A percentile compares a stretch with the other conserved stretches of the same genome.
These are phyloP conservation scores for Xiphophorus maculatus DNA, from an alignment of 2,113 vertebrate species.

Conservation along the genomic window DNA sequence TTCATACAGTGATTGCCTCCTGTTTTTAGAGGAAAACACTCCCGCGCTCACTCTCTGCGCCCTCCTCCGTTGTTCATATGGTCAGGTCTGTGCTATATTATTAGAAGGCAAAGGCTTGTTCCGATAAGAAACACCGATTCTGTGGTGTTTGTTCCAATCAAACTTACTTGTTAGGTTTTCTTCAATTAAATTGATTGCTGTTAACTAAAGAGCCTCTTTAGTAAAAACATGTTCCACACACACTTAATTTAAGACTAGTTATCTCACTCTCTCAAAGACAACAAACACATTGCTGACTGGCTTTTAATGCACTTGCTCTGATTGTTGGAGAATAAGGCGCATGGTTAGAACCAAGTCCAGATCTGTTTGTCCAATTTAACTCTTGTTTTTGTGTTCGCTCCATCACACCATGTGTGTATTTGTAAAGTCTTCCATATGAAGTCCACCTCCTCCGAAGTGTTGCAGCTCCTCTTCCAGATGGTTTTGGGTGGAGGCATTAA, in stretches of 20 bases:
- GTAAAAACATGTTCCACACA: slow-evolving; percentile 40
- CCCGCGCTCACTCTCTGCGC: slow-evolving; percentile 32
- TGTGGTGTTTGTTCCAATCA: slow-evolving; percentile 9
- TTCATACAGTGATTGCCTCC: slow-evolving; percentile 41
- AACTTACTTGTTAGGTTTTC: slow-evolving; percentile 1
- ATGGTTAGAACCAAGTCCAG: slow-evolving; percentile 19
- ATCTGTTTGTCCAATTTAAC: slow-evolving; percentile 9
- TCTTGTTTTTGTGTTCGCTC: slow-evolving; percentile 6
- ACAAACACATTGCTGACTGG: slow-evolving; percentile 35
- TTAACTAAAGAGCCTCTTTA: slow-evolving; percentile 21
- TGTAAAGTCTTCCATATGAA: slow-evolving; percentile 75
- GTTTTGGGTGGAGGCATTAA: slow-evolving; percentile 32
- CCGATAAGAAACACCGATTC: neutral
- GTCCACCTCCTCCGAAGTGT: slow-evolving; percentile 31
- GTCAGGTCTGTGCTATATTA: slow-evolving; percentile 46
- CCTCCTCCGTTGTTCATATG: slow-evolving; percentile 62
- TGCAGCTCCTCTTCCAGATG: slow-evolving; percentile 47
- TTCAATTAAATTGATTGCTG: slow-evolving; percentile 6
- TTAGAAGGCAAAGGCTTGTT: slow-evolving; percentile 20
- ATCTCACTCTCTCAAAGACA: slow-evolving; percentile 59
- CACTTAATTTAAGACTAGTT: slow-evolving; percentile 43
- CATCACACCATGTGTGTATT: slow-evolving; percentile 58
- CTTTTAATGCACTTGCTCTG: slow-evolving; percentile 35
- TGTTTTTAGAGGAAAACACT: slow-evolving; percentile 56
- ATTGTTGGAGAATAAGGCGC: slow-evolving; percentile 14